These are phyloP conservation scores for Sphenopsis melanotis DNA, from an alignment of 2,797 vertebrate species.

Conservation along the genomic window DNA sequence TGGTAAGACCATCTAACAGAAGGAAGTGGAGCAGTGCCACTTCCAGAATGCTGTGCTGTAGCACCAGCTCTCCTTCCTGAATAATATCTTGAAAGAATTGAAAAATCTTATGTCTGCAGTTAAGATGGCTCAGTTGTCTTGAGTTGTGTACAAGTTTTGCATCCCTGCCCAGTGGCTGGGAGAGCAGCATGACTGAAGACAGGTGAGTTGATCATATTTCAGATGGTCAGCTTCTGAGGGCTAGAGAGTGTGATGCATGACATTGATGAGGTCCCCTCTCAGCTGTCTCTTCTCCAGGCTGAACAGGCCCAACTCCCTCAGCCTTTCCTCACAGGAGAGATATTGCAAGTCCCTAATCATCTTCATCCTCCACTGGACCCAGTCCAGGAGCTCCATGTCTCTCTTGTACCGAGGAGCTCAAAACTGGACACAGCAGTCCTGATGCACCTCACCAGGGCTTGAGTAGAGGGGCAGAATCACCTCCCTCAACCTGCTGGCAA, in stretches of 20 bases:
- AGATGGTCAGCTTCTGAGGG: background rate
- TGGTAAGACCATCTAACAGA: constrained; percentile 43
- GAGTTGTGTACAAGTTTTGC: background rate
- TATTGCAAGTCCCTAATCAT: background rate
- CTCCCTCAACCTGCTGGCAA: background rate
- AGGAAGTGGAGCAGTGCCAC: constrained; percentile 35
- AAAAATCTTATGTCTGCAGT: constrained; percentile 2
- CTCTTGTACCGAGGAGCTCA: background rate
- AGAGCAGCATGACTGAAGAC: background rate
- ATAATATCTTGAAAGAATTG: constrained; percentile 3
- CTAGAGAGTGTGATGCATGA: background rate
- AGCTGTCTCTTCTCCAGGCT: background rate
- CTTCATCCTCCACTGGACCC: background rate
- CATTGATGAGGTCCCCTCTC: background rate
- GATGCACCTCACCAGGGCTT: background rate
- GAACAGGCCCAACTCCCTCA: background rate
- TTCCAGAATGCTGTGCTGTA: constrained; percentile 34
- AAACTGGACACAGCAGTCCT: background rate
- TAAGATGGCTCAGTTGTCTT: background rate
- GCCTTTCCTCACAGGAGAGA: background rate
- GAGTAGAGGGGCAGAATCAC: background rate
- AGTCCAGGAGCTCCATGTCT: fast-evolving
- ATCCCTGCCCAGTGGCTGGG: background rate
- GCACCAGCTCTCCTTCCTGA: constrained; percentile 22
- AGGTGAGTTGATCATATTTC: background rate